Evolutionary conservation across 2,797 vertebrate species (phyloP), one percentile per base, ranked within the genome.

Genomic region (Sorex maritimensis): DNA sequence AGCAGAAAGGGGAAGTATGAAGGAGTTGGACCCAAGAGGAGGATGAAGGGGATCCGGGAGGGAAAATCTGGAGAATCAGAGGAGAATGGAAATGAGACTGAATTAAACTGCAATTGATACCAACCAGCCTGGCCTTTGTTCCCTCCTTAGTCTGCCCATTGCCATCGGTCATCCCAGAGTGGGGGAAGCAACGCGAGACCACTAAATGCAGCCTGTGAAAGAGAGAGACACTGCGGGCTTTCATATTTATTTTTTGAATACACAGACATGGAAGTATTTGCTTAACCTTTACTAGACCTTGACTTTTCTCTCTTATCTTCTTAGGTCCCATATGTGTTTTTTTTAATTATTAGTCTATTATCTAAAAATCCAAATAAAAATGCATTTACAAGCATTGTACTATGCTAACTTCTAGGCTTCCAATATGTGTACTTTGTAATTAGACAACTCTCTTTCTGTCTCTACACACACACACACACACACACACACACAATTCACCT

Each of bases 341-440:
- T 95, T 74, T 52, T 19, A n/a, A 52, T 34, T 34, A 34, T 34
- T 34, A 21, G 17, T 81, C 38, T 73, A 41, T 91, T 83, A 83
- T 68, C 24, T 88, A 88, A 72, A 90, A 88, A 68, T 69, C 72
- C 24, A 80, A 81, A 82, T 74, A 68, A 77, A 81, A 74, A 87
- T 7, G 63, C 55, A 55, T 72, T 88, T 63, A 13, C 80, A 86
- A 91, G 30, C 17, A 88, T 77, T n/a, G 4, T 34, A 68, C 10
- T 77, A 0, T 68, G 12, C 12, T 88, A 82, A 77, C 52, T 93
- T 94, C 93, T 74, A 9, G 90, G 15, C 80, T 86, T 92, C 44
- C 82, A 85, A 90, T 68, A 85, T 3, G 78, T n/a, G 15, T 82
- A 63, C 17, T 68, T 11, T 30, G 11, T 88, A 87, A 91, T 44